Percentiles rank a stretch among this genome's conserved stretches.
phyloP scores from a whole-genome alignment of 2,113 vertebrate species.

The Phainopepla nitens region DNA sequence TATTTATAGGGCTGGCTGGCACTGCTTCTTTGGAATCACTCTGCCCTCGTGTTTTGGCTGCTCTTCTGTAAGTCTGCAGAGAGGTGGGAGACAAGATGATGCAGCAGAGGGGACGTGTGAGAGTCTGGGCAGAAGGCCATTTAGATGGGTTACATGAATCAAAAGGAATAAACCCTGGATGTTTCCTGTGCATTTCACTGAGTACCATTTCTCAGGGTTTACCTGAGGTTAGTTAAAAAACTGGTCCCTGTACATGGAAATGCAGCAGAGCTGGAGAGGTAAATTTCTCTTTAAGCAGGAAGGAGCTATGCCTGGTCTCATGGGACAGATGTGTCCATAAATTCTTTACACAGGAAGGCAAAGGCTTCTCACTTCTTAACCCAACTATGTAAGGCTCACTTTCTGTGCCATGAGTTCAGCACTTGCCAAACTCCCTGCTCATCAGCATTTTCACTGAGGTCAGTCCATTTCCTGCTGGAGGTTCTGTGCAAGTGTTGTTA shows the following conservation, averaged over 20 bases:
- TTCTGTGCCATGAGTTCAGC: background rate
- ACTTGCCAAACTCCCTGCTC: background rate
- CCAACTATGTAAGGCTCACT: background rate
- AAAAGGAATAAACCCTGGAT: background rate
- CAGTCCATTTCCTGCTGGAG: background rate
- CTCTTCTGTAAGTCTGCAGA: background rate
- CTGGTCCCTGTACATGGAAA: background rate
- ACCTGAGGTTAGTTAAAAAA: background rate
- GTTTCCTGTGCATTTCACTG: background rate
- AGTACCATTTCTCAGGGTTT: background rate
- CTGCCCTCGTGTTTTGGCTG: constrained; percentile 9
- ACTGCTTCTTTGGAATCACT: background rate
- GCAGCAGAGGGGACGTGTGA: background rate
- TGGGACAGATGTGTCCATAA: background rate
- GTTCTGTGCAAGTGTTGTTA: background rate
- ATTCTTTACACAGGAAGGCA: background rate
- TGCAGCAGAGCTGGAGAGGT: background rate
- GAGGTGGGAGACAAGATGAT: constrained; percentile 11
- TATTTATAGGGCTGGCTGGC: constrained; percentile 44
- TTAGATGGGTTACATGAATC: background rate
- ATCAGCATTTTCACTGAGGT: background rate
- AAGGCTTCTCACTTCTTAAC: background rate
- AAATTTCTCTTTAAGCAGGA: background rate
- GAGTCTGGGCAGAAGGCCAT: background rate
- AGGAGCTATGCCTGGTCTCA: background rate